Base-by-base conservation (phyloP, 92 coral and sea anemone species). In the Hydrozoanthus gracilis region DNA sequence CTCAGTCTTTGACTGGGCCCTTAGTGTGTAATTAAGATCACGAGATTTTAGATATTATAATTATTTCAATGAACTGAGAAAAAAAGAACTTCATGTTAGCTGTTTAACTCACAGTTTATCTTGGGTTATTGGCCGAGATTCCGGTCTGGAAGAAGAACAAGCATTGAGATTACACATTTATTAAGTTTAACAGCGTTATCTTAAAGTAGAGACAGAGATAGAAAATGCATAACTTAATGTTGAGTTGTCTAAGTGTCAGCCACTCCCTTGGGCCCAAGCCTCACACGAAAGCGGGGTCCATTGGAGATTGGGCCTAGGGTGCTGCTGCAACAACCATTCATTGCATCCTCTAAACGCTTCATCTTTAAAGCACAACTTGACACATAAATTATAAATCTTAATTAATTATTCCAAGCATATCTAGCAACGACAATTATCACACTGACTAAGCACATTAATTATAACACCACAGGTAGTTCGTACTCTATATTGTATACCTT, bases 81-180 rank as follows among this genome's bases (percentile, higher is more conserved):
- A 48, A 56, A 49, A 64, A 4, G 46, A 80, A n/a, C 12, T 80
- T 80, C 64, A n/a, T 80, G 85, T 64, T 80, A 48, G 73, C 48
- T 66, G n/a, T 18, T 80, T 18, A 80, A 80, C 85, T 80, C 85
- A 80, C 85, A 45, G 61, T 80, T 65, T 47, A 48, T 64, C 85
- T 65, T 80, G 73, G 73, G 52, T 62, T 80, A 65, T 51, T 80
- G 45, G 72, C 73, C 75, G 73, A 80, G 74, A 80, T 47, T 64
- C 85, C 85, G 44, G 61, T 64, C 85, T 80, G 85, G 69, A 65
- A 65, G 58, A 66, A 27, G 67, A 76, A 76, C 45, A 76, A 76
- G 67, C 66, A 48, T 44, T 27, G 3, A 67, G 73, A 17, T 80
- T 80, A 80, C 58, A 78, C 54, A 78, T 39, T 16, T n/a, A 20